These are phyloP conservation scores for Antechinus stuartii DNA, from an alignment of 2,113 vertebrate genomes.

Conservation along the genomic window DNA sequence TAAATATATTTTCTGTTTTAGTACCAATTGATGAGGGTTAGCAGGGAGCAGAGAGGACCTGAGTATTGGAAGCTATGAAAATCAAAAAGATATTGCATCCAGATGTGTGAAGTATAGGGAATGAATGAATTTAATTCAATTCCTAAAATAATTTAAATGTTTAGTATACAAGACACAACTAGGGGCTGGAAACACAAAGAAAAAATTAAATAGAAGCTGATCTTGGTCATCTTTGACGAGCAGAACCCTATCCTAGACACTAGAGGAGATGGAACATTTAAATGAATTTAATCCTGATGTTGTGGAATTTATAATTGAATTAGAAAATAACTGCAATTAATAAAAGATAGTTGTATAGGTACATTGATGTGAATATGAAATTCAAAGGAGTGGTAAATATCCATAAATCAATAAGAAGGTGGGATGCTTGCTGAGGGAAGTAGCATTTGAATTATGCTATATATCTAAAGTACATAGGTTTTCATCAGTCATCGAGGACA, in stretches of 20 bases:
- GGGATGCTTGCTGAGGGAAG: not conserved
- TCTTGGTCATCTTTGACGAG: not conserved
- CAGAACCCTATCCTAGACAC: not conserved
- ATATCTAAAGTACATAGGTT: not conserved
- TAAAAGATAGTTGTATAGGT: not conserved
- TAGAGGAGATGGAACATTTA: not conserved
- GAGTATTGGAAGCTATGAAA: conserved; percentile 12
- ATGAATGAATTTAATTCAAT: not conserved
- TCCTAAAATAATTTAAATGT: not conserved
- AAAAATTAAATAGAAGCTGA: not conserved
- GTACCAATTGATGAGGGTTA: not conserved
- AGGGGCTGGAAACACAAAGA: not conserved
- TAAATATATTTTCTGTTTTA: not conserved
- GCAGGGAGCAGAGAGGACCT: not conserved
- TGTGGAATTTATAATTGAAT: not conserved
- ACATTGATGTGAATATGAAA: not conserved
- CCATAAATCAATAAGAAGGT: not conserved
- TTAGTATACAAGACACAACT: not conserved
- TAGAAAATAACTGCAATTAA: not conserved
- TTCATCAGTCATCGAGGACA: not conserved
- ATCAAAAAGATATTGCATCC: not conserved
- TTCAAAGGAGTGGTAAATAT: not conserved
- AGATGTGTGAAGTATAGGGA: not conserved
- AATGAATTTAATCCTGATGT: not conserved
- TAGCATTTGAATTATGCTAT: not conserved